Evolutionary conservation across 2,113 vertebrate species (phyloP), one percentile per base, ranked within the genome.

Genomic region (Meleagris gallopavo): DNA sequence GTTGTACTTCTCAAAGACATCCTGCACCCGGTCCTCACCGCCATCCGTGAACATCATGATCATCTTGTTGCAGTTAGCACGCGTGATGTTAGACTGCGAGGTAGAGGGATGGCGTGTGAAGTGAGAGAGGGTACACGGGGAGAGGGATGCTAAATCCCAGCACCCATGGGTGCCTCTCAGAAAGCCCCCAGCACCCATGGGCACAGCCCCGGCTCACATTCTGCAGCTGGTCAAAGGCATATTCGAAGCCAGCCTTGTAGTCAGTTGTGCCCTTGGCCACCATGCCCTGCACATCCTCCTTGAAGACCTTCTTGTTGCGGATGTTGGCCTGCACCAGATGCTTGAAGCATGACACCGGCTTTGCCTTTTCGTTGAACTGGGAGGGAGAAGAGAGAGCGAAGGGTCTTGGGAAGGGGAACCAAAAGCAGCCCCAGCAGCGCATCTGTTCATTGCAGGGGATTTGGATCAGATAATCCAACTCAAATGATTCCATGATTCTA

Each of bases 21-120:
- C 99, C 96, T 99, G 99, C 25, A 99, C 99, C 0, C 99, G 98
- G 95, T 99, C 99, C 96, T 99, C 99, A 0, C 99, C 99, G 0
- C 99, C 99, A 0, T 99, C 99, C 38, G 99, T 99, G 98, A 99
- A 99, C 99, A 99, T 99, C 99, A 99, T 99, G 98, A 99, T 99
- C 98, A 99, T 99, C 98, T 99, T 99, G 96, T 99, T 99, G 98
- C 99, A 99, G 98, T 99, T 99, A 96, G 99, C 99, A 82, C 99
- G 98, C 0, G 99, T 99, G 97, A 99, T 98, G 78, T 98, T 99
- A 97, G 97, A 99, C 98, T 99, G 98, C 52, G 93, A 97, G 96
- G 90, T 74, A 94, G 71, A 89, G 69, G 43, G 62, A 78, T 6
- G 16, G 83, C 5, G 1, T 11, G 30, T 57, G 64, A 86, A 83